Evolutionary conservation across 2,888 invertebrate species (phyloP), one percentile per base, ranked within the genome.

Genomic region (Panopea generosa): DNA sequence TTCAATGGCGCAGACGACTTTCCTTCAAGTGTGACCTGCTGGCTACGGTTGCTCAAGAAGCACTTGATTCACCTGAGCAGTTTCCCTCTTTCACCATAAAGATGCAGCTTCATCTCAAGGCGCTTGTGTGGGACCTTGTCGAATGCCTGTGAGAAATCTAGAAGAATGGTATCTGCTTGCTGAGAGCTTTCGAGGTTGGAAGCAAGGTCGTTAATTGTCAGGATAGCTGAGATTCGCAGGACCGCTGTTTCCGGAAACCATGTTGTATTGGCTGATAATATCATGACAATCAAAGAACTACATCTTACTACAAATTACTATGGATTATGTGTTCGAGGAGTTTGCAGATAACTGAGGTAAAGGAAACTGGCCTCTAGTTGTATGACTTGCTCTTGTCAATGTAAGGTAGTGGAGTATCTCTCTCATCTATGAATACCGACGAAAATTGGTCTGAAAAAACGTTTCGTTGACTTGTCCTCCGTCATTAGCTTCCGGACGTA

Each of bases 401-500:
- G n/a, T n/a, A n/a, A n/a, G n/a, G n/a, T n/a, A n/a, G n/a, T n/a
- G n/a, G n/a, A n/a, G n/a, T n/a, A n/a, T n/a, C n/a, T n/a, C n/a
- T n/a, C n/a, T n/a, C n/a, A n/a, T n/a, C n/a, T n/a, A n/a, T n/a
- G n/a, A n/a, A n/a, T n/a, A n/a, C n/a, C n/a, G n/a, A n/a, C n/a
- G n/a, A n/a, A n/a, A n/a, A n/a, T n/a, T n/a, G n/a, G n/a, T n/a
- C n/a, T n/a, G n/a, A n/a, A n/a, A n/a, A n/a, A 67, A 3, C 40
- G 43, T 24, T 59, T 67, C 40, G 50, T 59, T 49, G 50, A 38
- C 14, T 57, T 57, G 20, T 67, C 49, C 27, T 59, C 59, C 6
- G 50, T 67, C 26, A 67, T 43, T 20, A 59, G 22, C n/a, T 59
- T 52, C 7, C 27, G 16, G 50, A 68, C 43, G 43, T 68, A 68